Conservation (phyloP, 2,797 vertebrate genomes). For the Cygnus olor region DNA sequence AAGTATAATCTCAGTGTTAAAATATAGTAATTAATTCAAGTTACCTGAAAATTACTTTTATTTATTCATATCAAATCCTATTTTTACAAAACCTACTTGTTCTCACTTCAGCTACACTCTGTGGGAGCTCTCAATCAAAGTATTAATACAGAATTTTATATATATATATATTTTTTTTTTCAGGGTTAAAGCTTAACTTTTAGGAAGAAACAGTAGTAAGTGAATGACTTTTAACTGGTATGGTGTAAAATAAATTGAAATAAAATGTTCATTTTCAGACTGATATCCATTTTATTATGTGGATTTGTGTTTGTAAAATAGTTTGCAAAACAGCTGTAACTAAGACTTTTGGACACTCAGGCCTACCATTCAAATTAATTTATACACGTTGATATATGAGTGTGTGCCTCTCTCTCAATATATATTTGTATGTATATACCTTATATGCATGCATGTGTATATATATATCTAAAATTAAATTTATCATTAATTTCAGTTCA, state of each 20-base stretch:
- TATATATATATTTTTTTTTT: not conserved
- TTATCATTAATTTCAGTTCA: not conserved
- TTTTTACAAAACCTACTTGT: constrained; percentile 26
- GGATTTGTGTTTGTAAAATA: not conserved
- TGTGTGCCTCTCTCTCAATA: too few relatives aligned
- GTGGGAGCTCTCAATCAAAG: not conserved
- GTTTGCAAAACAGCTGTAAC: not conserved
- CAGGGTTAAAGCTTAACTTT: not conserved
- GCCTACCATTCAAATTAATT: not conserved
- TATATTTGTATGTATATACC: not conserved
- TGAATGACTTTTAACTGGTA: not conserved
- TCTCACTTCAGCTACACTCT: not conserved
- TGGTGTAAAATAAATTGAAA: not conserved
- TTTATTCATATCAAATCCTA: not conserved
- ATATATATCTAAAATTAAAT: not conserved
- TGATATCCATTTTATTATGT: not conserved
- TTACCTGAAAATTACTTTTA: constrained; percentile 8
- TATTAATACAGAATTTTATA: not conserved
- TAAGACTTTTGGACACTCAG: not conserved
- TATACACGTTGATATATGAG: not conserved
- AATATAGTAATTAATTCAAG: constrained; percentile 32
- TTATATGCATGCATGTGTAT: not conserved
- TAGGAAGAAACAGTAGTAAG: not conserved
- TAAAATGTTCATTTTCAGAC: not conserved
- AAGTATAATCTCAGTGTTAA: constrained; percentile 32